Conservation (phyloP, 2,113 vertebrate genomes). For the Elachura formosa region DNA sequence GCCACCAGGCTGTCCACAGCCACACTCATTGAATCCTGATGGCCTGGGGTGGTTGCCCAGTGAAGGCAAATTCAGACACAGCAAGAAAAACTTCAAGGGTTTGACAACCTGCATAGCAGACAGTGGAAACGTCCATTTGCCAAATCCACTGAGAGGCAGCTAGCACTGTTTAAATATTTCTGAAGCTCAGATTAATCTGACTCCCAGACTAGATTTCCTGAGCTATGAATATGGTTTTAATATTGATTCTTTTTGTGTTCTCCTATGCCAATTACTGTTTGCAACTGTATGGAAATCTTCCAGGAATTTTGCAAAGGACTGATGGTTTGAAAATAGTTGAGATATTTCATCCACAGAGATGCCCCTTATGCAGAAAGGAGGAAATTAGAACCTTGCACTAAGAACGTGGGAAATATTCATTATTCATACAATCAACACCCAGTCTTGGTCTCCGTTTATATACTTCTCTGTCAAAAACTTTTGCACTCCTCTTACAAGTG, state of each 20-base stretch:
- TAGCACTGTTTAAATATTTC: background rate
- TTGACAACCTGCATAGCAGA: background rate
- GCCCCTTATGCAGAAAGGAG: background rate
- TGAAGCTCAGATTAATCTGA: background rate
- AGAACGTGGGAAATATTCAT: background rate
- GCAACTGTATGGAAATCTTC: background rate
- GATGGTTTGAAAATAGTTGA: background rate
- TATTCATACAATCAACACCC: background rate
- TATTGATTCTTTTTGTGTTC: background rate
- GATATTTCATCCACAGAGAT: background rate
- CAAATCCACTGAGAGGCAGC: background rate
- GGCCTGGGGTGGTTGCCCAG: background rate
- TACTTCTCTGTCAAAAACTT: background rate
- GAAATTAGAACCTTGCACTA: background rate
- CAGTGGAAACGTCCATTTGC: background rate
- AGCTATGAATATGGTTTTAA: background rate
- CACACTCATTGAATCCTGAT: rapidly evolving
- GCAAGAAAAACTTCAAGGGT: background rate
- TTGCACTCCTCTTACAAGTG: background rate
- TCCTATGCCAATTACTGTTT: background rate
- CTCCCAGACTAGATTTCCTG: background rate
- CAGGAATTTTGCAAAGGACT: background rate
- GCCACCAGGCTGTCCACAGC: rapidly evolving
- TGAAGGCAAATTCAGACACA: background rate
- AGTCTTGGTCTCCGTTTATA: background rate